phyloP scores from a whole-genome alignment of 2,888 invertebrate genomes.

The Teleiodes luculella region DNA sequence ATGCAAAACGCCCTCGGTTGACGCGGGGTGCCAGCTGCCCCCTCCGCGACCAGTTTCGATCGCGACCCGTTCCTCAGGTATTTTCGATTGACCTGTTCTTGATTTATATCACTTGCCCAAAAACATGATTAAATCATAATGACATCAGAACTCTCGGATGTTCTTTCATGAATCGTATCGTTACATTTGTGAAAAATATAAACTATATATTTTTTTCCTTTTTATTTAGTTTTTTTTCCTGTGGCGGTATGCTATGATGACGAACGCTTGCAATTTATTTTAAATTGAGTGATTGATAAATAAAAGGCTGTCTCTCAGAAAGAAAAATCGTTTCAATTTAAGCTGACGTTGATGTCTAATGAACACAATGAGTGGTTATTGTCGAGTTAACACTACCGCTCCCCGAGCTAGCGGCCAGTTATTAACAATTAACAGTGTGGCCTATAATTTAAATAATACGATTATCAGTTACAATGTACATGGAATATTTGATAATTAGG shows the following conservation, averaged over 20 bases:
- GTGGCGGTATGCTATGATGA: too few species aligned
- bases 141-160: constrained; percentile 7
- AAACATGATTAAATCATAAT: constrained; percentile 12
- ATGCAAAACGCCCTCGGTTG: constrained; percentile 68
- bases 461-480: constrained; percentile 38
- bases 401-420: neutral
- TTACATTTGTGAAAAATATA: too few species aligned
- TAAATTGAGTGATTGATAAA: neutral
- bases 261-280: too few species aligned
- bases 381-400: neutral
- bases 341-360: constrained; percentile 10
- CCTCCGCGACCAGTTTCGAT: constrained; percentile 55
- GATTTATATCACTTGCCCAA: constrained; percentile 3
- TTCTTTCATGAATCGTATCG: neutral
- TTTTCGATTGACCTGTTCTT: constrained; percentile 43
- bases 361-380: constrained; percentile 7
- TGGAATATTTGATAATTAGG: constrained; percentile 42
- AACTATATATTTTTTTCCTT: too few species aligned
- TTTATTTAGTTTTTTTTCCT: too few species aligned
- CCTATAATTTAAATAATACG: constrained; percentile 43
- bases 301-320: neutral
- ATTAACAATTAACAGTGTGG: constrained; percentile 27
- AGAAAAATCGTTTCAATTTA: constrained; percentile 6
- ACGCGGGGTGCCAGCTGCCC: constrained; percentile 55
- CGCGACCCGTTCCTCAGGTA: constrained; percentile 67